These are phyloP conservation scores for Anoplius nigerrimus DNA, from an alignment of 2,888 invertebrate genomes.

Conservation along the genomic window DNA sequence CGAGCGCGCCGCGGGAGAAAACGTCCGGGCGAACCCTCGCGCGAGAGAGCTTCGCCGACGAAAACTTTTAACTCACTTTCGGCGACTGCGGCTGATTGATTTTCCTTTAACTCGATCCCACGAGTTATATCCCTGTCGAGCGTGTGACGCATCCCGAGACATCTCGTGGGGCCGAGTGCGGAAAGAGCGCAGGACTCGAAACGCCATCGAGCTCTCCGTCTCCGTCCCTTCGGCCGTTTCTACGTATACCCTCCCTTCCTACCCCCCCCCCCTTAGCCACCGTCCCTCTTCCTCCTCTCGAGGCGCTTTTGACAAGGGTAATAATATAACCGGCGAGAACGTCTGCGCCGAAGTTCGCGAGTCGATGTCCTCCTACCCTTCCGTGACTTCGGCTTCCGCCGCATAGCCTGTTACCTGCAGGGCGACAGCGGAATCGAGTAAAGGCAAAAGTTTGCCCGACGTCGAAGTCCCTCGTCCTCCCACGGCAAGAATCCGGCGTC, in stretches of 20 bases:
- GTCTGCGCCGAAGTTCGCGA: background rate
- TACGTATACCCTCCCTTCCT: background rate
- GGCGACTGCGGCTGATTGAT: constrained; percentile 67
- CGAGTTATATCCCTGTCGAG: constrained; percentile 35
- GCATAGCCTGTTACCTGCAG: background rate
- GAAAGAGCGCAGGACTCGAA: constrained; percentile 2
- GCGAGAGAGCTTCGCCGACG: constrained; percentile 24
- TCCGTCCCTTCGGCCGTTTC: too few species aligned
- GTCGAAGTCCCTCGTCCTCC: background rate
- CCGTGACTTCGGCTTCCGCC: background rate
- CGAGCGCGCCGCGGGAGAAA: too few species aligned
- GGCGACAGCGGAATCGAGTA: too few species aligned
- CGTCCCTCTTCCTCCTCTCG: constrained; percentile 2
- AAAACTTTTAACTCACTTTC: constrained; percentile 66
- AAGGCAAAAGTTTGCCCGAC: too few species aligned
- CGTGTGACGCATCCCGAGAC: constrained; percentile 38
- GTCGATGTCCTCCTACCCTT: background rate
- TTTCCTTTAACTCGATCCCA: constrained; percentile 66
- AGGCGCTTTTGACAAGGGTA: constrained; percentile 26
- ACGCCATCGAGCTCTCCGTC: too few species aligned
- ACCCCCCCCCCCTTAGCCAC: background rate
- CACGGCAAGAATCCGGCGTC: background rate
- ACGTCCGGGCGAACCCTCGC: background rate
- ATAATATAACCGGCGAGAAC: constrained; percentile 6
- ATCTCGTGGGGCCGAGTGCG: constrained; percentile 22